Conservation (phyloP, 35 echinoderm and acorn worm species). For the Apostichopus japonicus region DNA sequence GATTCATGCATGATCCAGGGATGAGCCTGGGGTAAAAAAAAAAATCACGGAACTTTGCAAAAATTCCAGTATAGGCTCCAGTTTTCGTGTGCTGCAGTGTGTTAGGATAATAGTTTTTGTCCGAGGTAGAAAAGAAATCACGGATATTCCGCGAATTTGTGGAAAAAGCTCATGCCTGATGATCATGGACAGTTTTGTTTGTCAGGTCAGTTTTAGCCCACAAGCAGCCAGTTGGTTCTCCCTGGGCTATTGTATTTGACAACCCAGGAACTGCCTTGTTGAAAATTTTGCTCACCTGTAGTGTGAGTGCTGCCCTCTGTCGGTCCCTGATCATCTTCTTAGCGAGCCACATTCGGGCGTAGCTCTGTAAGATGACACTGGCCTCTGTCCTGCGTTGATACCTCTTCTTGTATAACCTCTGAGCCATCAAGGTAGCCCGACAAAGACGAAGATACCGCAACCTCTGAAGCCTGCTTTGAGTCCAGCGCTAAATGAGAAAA, state of each 20-base stretch:
- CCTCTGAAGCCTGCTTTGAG: constrained; percentile 64
- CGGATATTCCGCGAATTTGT: too few relatives aligned
- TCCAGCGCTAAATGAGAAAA: constrained; percentile 69
- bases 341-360: constrained; percentile 75
- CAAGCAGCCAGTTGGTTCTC: too few relatives aligned
- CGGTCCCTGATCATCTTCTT: constrained; percentile 66
- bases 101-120: not conserved
- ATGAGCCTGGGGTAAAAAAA: too few relatives aligned
- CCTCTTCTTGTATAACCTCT: constrained; percentile 61
- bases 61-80: too few relatives aligned
- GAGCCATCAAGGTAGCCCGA: constrained; percentile 48
- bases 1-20: too few relatives aligned
- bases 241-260: too few relatives aligned
- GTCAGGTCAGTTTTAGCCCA: too few relatives aligned
- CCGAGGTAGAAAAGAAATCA: too few relatives aligned
- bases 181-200: too few relatives aligned
- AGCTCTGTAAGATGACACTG: constrained; percentile 63
- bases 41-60: too few relatives aligned
- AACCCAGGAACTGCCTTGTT: constrained; percentile 48
- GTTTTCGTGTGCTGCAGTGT: too few relatives aligned
- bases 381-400: constrained; percentile 50
- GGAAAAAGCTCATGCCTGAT: too few relatives aligned
- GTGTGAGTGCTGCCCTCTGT: constrained; percentile 67
- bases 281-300: constrained; percentile 78
- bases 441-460: constrained; percentile 64